phyloP scores from a whole-genome alignment of 2,888 invertebrate genomes.

The Mythimna pallens region DNA sequence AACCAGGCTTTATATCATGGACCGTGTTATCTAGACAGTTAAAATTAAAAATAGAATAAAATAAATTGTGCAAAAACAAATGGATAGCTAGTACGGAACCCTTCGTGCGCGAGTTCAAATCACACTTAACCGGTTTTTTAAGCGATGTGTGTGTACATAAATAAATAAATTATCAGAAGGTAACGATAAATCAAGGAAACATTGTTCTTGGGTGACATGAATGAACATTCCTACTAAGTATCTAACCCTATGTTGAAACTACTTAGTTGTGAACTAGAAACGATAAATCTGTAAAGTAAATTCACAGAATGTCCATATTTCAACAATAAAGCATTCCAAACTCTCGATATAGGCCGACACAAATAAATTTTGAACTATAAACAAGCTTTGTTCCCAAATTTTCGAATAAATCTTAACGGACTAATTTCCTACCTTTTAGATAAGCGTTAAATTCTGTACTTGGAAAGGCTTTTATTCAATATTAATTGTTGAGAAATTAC shows the following conservation, averaged over 20 bases:
- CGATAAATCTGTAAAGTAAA: conserved; percentile 59
- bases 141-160: too few relatives aligned
- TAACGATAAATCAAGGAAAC: not conserved
- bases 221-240: not conserved
- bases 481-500: conserved; percentile 85
- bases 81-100: too few relatives aligned
- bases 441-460: conserved; percentile 68
- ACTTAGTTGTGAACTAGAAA: conserved; percentile 21
- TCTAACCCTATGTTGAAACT: conserved; percentile 5
- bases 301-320: conserved; percentile 65
- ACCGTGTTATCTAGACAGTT: too few relatives aligned
- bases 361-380: conserved; percentile 71
- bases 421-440: conserved; percentile 75
- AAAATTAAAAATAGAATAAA: too few relatives aligned
- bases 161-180: too few relatives aligned
- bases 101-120: too few relatives aligned
- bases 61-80: too few relatives aligned
- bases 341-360: conserved; percentile 66
- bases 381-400: conserved; percentile 71
- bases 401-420: conserved; percentile 75
- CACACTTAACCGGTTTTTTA: too few relatives aligned
- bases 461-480: conserved; percentile 72
- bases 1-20: too few relatives aligned
- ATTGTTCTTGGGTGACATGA: not conserved
- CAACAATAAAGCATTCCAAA: conserved; percentile 70